Evolutionary conservation across 2,888 invertebrate species (phyloP), one percentile per base, ranked within the genome.

Genomic region (Cyclophora punctaria): DNA sequence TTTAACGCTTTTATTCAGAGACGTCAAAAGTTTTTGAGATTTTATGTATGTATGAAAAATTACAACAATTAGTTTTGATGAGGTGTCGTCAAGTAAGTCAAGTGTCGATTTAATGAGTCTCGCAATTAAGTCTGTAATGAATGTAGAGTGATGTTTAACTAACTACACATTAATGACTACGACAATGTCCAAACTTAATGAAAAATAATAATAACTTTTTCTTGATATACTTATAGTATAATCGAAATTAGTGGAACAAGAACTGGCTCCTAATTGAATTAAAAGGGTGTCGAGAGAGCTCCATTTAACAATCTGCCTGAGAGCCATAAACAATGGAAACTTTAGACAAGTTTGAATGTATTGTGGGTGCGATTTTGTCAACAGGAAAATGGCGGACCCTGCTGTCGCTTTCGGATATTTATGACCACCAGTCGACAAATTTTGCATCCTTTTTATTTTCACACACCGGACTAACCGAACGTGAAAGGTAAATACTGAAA

Each of bases 351-450:
- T 84, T 82, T 73, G 74, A 78, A 85, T 82, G 80, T 84, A 80
- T 83, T 80, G 80, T 73, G 79, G 78, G 77, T 71, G 75, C 78
- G 81, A 80, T 83, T 84, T 82, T 85, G 86, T 86, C 84, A 85
- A 86, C 86, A 86, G 81, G 82, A 83, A 85, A 86, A 86, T 83
- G 84, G 86, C 83, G 86, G 78, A 75, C 75, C 81, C 69, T 67
- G 70, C 75, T 72, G 85, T 84, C 84, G 74, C 75, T 73, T 75
- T 73, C 60, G 70, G 69, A 79, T 81, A 86, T 86, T 86, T 86
- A 86, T 79, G 80, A 78, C 71, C 75, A 59, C 71, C 73, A 79
- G 71, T 78, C 78, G 75, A 80, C 80, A 80, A 82, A 83, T 83
- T 80, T 71, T 78, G 75, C 77, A 80, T 79, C 73, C 77, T 81